Conservation (phyloP, 2,888 invertebrate species). For the Bombylius discolor region DNA sequence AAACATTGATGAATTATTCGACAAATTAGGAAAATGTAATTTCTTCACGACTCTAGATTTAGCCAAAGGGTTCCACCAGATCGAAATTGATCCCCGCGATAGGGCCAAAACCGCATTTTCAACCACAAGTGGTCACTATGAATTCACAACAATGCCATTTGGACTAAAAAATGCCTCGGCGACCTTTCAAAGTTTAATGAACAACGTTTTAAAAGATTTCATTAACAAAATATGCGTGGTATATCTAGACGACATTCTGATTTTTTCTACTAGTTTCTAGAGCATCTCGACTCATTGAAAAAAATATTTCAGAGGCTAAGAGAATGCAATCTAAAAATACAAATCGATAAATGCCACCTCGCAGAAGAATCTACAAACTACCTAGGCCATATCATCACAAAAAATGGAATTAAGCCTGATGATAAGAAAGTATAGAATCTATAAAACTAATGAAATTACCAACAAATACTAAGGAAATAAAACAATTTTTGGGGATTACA, state of each 20-base stretch:
- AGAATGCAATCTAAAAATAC: slow-evolving; percentile 3
- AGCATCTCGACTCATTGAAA: background rate
- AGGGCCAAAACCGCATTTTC: too few relatives aligned
- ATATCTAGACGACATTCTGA: background rate
- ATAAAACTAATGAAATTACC: slow-evolving; percentile 6
- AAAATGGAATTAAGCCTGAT: slow-evolving; percentile 20
- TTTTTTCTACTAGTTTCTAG: slow-evolving; percentile 1
- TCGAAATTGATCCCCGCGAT: background rate
- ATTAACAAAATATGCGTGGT: background rate
- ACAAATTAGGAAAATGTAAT: too few relatives aligned
- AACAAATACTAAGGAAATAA: slow-evolving; percentile 3
- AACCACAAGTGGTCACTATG: background rate
- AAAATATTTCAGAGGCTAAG: background rate
- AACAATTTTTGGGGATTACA: slow-evolving; percentile 11
- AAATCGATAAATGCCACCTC: background rate
- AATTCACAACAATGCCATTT: too few relatives aligned
- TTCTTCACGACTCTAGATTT: background rate
- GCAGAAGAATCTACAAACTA: slow-evolving; percentile 10
- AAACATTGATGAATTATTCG: too few relatives aligned
- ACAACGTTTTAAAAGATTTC: too few relatives aligned
- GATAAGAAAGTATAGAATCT: slow-evolving; percentile 17
- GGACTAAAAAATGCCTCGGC: background rate
- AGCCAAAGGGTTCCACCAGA: slow-evolving; percentile 2
- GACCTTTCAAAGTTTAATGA: too few relatives aligned
- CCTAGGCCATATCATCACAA: slow-evolving; percentile 19